Percentiles rank a stretch among this genome's conserved stretches.
These are phyloP conservation scores for Sphaeramia orbicularis DNA, from an alignment of 2,797 vertebrate species.

Conservation along the genomic window DNA sequence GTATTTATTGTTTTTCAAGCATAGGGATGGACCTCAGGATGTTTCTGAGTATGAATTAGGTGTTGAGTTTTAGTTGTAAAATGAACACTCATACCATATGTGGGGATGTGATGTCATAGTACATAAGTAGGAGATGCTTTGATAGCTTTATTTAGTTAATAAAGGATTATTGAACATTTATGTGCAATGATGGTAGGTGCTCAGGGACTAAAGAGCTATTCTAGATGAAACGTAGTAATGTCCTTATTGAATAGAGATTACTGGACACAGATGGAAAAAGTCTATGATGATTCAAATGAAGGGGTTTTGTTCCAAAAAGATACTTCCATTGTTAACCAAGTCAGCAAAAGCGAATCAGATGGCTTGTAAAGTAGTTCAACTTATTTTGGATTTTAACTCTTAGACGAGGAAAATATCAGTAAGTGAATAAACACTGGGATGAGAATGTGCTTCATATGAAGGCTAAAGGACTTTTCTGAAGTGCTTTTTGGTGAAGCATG, in stretches of 20 bases:
- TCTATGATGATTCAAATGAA: conserved; percentile 12
- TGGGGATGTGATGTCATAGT: conserved; percentile 37
- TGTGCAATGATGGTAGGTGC: conserved; percentile 79
- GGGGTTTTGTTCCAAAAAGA: conserved; percentile 45
- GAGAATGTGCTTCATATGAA: conserved; percentile 29
- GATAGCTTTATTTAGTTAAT: conserved; percentile 77
- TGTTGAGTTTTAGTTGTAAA: conserved; percentile 41
- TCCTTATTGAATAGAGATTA: conserved; percentile 46
- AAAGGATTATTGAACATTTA: conserved; percentile 50
- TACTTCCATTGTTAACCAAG: not conserved
- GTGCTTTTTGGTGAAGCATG: conserved; percentile 65
- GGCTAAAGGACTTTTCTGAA: conserved; percentile 41
- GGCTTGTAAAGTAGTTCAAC: conserved; percentile 1
- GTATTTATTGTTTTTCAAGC: conserved; percentile 48
- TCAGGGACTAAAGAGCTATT: conserved; percentile 80
- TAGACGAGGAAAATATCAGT: conserved; percentile 27
- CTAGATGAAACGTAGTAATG: conserved; percentile 25
- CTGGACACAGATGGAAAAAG: conserved; percentile 30
- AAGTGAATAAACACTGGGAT: conserved; percentile 3
- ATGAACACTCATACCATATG: conserved; percentile 27
- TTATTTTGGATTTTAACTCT: conserved; percentile 41
- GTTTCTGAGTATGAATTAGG: conserved; percentile 56
- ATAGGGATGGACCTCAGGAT: conserved; percentile 67
- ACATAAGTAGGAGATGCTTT: conserved; percentile 55
- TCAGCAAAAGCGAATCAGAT: not conserved